Base-by-base conservation (phyloP, 2,113 vertebrate species). In the Scolopax mira region DNA sequence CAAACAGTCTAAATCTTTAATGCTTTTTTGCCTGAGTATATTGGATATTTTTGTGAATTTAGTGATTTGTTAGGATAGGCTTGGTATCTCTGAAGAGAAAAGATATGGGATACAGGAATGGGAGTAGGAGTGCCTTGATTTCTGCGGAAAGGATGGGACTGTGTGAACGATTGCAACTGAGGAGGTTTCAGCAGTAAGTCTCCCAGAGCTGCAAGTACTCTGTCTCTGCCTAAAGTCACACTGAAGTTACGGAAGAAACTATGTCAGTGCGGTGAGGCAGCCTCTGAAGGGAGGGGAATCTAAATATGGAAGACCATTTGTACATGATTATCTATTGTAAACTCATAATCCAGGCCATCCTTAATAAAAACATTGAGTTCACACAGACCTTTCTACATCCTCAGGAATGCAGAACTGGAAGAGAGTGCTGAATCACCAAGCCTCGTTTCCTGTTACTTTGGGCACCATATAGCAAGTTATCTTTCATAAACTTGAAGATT, bases 221-320 rank as follows among this genome's bases (percentile, higher is more conserved):
- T 80, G 64, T 94, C 82, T 88, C 67, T 93, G 88, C 65, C 69
- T 66, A 60, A 74, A 93, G 67, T 39, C 69, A 57, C 85, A 31
- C 18, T 79, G 86, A 84, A 83, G 16, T 84, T 92, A 71, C 4
- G 3, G n/a, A 57, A 57, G 49, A 83, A 93, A 60, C 61, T 90
- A 54, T 41, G 37, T 88, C 69, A 8, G 4, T 51, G 35, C 21
- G 80, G 64, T 18, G 57, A 93, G 65, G 69, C 54, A 79, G 55
- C 28, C 88, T 86, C 90, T 81, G 41, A 92, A 92, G 79, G 83
- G 94, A 93, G 62, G 69, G 28, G 77, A 86, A 86, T 71, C 88
- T 92, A 95, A 96, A 93, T 92, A 92, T 61, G 88, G 88, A 89
- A 95, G 83, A 35, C 65, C 77, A 79, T 95, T 96, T 93, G 92